Evolutionary conservation across 2,113 vertebrate genomes (phyloP).

Genomic region (Onychostoma macrolepis): DNA sequence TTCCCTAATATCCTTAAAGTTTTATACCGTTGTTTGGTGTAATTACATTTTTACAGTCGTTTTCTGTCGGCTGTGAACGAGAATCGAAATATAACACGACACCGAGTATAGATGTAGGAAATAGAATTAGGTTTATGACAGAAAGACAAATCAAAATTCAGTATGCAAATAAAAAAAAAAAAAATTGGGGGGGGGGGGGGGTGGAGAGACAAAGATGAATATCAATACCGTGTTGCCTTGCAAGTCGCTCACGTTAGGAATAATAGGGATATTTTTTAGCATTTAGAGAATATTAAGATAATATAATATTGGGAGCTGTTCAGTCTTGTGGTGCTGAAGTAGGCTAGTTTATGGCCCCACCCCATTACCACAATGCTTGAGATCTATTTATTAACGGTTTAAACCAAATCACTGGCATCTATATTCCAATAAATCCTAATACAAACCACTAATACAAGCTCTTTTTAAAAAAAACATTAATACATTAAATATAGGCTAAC

Average conservation of each 20-base stretch:
- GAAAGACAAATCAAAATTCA: background rate
- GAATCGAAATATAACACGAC: background rate
- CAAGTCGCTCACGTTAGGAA: background rate
- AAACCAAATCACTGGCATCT: background rate
- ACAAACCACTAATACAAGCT: background rate
- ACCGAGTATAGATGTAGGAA: background rate
- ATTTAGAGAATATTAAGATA: background rate
- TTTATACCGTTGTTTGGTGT: background rate
- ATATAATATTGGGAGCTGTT: slow-evolving; percentile 28
- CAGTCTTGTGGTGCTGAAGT: slow-evolving; percentile 20
- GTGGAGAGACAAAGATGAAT: background rate
- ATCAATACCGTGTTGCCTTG: background rate
- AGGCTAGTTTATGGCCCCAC: background rate
- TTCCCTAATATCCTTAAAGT: background rate
- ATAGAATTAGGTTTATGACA: background rate
- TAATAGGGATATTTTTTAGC: background rate
- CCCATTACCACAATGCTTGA: background rate
- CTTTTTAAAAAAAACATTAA: background rate
- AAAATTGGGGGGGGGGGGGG: no score
- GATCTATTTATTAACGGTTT: background rate
- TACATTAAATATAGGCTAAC: no score
- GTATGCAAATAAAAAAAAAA: background rate
- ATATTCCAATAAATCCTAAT: background rate
- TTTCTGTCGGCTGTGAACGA: background rate
- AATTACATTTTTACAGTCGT: background rate